A percentile compares a stretch with the other conserved stretches of the same genome.
Evolutionary conservation across 1,140 invertebrate genomes (phyloP).

Genomic region (Cotesia typhae): DNA sequence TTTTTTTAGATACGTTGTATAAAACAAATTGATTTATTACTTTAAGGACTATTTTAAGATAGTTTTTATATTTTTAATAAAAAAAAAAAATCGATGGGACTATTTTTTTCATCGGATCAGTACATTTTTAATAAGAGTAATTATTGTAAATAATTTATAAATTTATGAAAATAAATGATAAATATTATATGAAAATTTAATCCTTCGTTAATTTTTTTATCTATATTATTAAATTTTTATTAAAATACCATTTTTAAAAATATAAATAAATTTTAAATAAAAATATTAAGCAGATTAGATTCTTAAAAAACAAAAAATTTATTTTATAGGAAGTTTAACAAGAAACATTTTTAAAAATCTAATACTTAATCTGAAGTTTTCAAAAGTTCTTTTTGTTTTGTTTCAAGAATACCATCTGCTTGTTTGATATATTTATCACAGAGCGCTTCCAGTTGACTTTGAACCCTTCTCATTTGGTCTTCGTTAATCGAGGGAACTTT

Average conservation of each 20-base stretch:
- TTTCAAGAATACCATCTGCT: conserved; percentile 74
- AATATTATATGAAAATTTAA: conserved; percentile 39
- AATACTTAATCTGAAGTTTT: conserved; percentile 51
- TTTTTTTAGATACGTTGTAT: conserved; percentile 36
- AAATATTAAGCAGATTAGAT: not conserved
- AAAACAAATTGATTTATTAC: conserved; percentile 25
- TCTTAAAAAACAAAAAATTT: too few relatives aligned
- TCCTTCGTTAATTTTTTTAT: not conserved
- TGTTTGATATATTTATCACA: conserved; percentile 73
- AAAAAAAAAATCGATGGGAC: too few relatives aligned
- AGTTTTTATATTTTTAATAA: too few relatives aligned
- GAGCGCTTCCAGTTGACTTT: conserved; percentile 74
- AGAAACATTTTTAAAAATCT: too few relatives aligned
- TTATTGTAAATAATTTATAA: conserved; percentile 8
- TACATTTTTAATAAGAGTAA: conserved; percentile 10
- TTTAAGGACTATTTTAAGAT: not conserved
- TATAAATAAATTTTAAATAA: not conserved
- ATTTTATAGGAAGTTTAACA: too few relatives aligned
- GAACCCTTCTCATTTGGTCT: conserved; percentile 73
- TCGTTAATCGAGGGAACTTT: conserved; percentile 72
- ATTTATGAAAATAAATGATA: conserved; percentile 2
- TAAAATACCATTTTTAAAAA: too few relatives aligned
- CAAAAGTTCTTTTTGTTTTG: conserved; percentile 79
- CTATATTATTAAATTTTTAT: not conserved
- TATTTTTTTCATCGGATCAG: too few relatives aligned